Evolutionary conservation across 1,140 invertebrate genomes (phyloP), one percentile per base, ranked within the genome.

Genomic region (Parasteatoda tepidariorum): DNA sequence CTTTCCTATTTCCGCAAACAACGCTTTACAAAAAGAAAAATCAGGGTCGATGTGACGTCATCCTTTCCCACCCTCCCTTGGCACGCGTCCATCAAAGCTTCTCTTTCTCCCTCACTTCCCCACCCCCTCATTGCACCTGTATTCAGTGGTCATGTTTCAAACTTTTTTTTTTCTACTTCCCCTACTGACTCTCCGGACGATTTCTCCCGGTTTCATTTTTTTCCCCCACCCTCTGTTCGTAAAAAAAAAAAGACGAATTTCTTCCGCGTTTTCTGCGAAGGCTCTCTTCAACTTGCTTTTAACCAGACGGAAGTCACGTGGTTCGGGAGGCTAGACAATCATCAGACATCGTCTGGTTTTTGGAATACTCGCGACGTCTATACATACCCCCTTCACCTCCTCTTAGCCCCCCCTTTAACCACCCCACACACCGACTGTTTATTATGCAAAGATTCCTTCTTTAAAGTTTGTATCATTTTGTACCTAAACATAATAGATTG

Each of bases 301-400:
- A n/a, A n/a, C 15, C 57, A 71, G 68, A 71, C 68, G 68, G 18
- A 71, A 71, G 55, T 71, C 68, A 71, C 68, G 68, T 54, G 41
- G n/a, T n/a, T n/a, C n/a, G 68, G 38, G 48, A 71, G 68, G 68
- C 68, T 48, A 71, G 68, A 71, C 68, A 71, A 71, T 71, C 22
- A 71, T 71, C 68, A 71, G 68, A 71, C 68, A 55, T 71, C 48
- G 68, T 71, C 68, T 71, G 68, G 68, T 71, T 71, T 68, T 68
- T 41, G 18, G n/a, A 33, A 22, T 22, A 18, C 18, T 55, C 38
- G 38, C 38, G 38, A 28, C 48, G 22, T 26, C 41, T 24, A 71
- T 26, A 1, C 26, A 4, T 24, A 2, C 68, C 24, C 41, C 41
- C 28, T 24, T 11, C 11, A 31, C n/a, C 31, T 4, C n/a, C 57